A percentile compares a stretch with the other conserved stretches of the same genome.
These are phyloP conservation scores for Camponotus fellah DNA, from an alignment of 2,888 invertebrate species.

Conservation along the genomic window DNA sequence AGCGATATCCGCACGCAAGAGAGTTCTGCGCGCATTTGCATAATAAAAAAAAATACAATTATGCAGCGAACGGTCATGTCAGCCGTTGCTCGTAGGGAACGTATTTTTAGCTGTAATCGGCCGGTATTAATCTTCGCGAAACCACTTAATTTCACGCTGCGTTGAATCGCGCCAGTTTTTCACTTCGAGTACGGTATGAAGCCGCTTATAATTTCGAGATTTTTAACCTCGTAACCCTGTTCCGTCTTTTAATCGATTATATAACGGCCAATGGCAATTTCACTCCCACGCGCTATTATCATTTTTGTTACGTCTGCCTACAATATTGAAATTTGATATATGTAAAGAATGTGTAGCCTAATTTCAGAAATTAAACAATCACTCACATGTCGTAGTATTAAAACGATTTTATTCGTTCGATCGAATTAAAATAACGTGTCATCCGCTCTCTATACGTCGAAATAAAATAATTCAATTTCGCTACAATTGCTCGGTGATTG, in stretches of 20 bases:
- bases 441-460: background rate
- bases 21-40: constrained; percentile 38
- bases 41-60: constrained; percentile 52
- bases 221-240: constrained; percentile 25
- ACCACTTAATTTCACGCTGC: constrained; percentile 57
- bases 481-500: constrained; percentile 25
- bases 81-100: constrained; percentile 39
- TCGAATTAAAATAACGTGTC: constrained; percentile 2
- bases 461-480: constrained; percentile 21
- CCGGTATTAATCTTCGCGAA: constrained; percentile 54
- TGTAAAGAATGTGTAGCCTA: background rate
- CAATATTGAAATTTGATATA: constrained; percentile 17
- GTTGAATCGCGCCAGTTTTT: constrained; percentile 54
- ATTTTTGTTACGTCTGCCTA: background rate
- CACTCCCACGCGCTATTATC: constrained; percentile 8
- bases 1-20: constrained; percentile 45
- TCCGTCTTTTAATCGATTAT: constrained; percentile 24
- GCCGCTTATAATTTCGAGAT: constrained; percentile 51
- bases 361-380: background rate
- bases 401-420: constrained; percentile 6
- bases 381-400: background rate
- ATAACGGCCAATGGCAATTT: constrained; percentile 10
- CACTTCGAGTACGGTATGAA: constrained; percentile 22
- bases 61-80: constrained; percentile 43
- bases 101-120: constrained; percentile 54